Percentiles rank a stretch among this genome's conserved stretches.
These are phyloP conservation scores for Luffia ferchaultella DNA, from an alignment of 2,888 invertebrate species.

Conservation along the genomic window DNA sequence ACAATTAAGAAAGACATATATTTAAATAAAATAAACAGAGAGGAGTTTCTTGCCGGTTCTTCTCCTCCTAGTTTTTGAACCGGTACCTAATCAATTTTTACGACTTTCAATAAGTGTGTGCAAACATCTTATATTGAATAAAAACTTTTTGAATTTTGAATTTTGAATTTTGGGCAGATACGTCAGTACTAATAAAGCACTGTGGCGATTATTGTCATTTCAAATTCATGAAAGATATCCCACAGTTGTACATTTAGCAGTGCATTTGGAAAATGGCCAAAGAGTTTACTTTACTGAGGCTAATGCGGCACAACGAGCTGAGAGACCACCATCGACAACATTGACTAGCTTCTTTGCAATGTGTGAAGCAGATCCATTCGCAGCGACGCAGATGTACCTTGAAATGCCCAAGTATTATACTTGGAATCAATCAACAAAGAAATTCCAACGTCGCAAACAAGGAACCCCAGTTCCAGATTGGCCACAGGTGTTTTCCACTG, in stretches of 20 bases:
- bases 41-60: no score
- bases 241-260: conserved; percentile 15
- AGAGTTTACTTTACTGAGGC: conserved; percentile 13
- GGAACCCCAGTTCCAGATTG: conserved; percentile 1
- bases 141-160: no score
- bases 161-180: conserved; percentile 18
- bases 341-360: not conserved
- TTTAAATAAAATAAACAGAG: no score
- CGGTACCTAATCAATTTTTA: no score
- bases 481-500: not conserved
- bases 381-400: no score
- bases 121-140: no score
- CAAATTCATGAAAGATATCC: conserved; percentile 16
- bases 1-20: no score
- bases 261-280: no score
- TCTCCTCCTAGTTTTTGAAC: no score
- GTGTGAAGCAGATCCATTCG: no score
- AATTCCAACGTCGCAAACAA: conserved; percentile 4
- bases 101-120: no score
- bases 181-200: conserved; percentile 19
- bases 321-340: conserved; percentile 14
- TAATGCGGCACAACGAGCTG: conserved; percentile 14
- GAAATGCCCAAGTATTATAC: not conserved
- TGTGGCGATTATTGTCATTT: conserved; percentile 20
- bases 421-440: conserved; percentile 1